A percentile compares a stretch with the other conserved stretches of the same genome.
Conservation (phyloP, 2,797 vertebrate genomes). For the Enteromius trimaculatus region DNA sequence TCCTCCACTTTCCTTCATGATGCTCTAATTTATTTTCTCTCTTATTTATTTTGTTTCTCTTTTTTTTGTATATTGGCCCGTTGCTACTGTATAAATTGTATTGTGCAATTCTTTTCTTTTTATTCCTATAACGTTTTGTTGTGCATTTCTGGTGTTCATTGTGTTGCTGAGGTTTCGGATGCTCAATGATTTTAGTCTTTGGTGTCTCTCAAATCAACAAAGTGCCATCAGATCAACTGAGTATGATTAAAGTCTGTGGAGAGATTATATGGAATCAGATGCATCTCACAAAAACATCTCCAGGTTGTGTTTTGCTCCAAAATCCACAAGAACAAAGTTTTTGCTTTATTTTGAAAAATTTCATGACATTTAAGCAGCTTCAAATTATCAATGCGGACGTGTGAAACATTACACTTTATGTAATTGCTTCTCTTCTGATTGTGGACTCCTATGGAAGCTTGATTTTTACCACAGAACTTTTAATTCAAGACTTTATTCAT, state of each 20-base stretch:
- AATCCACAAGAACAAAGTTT: background rate
- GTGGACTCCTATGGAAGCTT: background rate
- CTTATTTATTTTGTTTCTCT: conserved; percentile 65
- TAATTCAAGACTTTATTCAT: no score
- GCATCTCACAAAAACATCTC: background rate
- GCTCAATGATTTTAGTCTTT: conserved; percentile 54
- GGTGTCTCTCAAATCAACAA: conserved; percentile 10
- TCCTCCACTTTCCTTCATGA: conserved; percentile 60
- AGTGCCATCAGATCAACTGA: background rate
- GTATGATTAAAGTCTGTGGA: background rate
- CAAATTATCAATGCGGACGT: background rate
- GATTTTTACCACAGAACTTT: background rate
- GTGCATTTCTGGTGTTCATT: conserved; percentile 54
- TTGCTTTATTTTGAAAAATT: background rate
- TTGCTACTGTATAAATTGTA: conserved; percentile 81
- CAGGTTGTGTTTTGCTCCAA: background rate
- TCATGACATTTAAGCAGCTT: background rate
- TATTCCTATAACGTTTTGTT: conserved; percentile 43
- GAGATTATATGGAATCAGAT: background rate
- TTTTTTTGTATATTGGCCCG: conserved; percentile 71
- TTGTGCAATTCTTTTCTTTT: conserved; percentile 77
- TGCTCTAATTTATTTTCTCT: conserved; percentile 62
- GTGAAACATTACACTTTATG: background rate
- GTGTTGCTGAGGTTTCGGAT: conserved; percentile 54
- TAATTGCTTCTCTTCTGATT: background rate